A percentile compares a stretch with the other conserved stretches of the same genome.
Evolutionary conservation across 2,888 invertebrate species (phyloP).

Genomic region (Craniophora ligustri): DNA sequence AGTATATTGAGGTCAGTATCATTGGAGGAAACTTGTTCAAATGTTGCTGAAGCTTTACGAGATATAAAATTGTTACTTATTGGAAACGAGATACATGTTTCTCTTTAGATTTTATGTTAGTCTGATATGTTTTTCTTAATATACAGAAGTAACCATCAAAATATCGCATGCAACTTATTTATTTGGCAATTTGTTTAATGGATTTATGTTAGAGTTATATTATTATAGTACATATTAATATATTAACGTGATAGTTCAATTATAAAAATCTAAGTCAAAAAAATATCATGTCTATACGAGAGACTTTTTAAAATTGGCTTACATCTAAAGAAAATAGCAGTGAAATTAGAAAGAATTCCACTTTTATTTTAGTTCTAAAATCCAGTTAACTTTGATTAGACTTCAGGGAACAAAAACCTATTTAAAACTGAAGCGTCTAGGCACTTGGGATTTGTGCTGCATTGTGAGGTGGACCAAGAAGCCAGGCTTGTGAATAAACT

Average conservation of each 20-base stretch:
- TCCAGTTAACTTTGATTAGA: constrained; percentile 7
- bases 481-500: background rate
- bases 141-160: too few species aligned
- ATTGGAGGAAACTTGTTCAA: constrained; percentile 13
- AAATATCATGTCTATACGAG: too few species aligned
- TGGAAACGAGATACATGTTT: constrained; percentile 3
- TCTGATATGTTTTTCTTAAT: background rate
- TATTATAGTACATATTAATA: too few species aligned
- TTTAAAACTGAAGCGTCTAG: background rate
- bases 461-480: background rate
- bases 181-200: too few species aligned
- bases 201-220: too few species aligned
- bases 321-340: too few species aligned
- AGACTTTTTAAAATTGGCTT: too few species aligned
- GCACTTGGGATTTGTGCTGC: background rate
- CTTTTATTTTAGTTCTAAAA: background rate
- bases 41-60: constrained; percentile 17
- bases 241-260: too few species aligned
- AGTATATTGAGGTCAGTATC: constrained; percentile 16
- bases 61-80: constrained; percentile 2
- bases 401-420: background rate
- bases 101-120: constrained; percentile 1
- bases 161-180: too few species aligned
- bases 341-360: background rate
- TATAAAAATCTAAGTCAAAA: too few species aligned